phyloP scores from a whole-genome alignment of 2,797 vertebrate genomes.

The Anguilla anguilla region DNA sequence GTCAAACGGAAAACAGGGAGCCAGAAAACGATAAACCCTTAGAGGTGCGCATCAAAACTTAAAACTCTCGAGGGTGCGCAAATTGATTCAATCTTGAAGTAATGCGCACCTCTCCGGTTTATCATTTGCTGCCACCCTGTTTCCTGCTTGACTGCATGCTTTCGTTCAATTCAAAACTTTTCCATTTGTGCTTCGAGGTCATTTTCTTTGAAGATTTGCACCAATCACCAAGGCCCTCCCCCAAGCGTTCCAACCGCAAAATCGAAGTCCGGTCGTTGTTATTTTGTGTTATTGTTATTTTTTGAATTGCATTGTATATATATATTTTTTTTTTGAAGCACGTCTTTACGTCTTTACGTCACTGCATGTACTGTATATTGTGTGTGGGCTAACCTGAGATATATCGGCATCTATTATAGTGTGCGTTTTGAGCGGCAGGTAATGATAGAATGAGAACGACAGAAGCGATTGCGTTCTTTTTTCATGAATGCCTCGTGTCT shows the following conservation, averaged over 20 bases:
- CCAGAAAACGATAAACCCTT: too few relatives aligned
- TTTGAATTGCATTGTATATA: too few relatives aligned
- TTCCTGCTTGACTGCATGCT: not conserved
- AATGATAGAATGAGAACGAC: not conserved
- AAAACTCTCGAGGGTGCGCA: too few relatives aligned
- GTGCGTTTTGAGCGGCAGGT: not conserved
- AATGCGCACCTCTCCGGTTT: too few relatives aligned
- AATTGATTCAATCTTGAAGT: too few relatives aligned
- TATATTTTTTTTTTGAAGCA: not conserved
- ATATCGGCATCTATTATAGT: not conserved
- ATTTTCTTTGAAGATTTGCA: not conserved
- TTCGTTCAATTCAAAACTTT: not conserved
- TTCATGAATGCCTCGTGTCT: not conserved
- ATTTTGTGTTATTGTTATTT: not conserved
- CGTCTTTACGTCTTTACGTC: not conserved
- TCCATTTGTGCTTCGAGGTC: not conserved
- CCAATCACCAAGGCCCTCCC: too few relatives aligned
- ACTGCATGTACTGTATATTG: not conserved
- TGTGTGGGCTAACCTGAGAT: not conserved
- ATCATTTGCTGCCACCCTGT: too few relatives aligned
- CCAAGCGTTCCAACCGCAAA: too few relatives aligned
- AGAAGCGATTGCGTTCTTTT: not conserved
- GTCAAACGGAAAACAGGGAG: too few relatives aligned
- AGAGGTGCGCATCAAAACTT: too few relatives aligned
- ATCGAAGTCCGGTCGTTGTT: too few relatives aligned